Evolutionary conservation across 2,888 invertebrate genomes (phyloP), one percentile per base, ranked within the genome.

Genomic region (Parelbella ahira): DNA sequence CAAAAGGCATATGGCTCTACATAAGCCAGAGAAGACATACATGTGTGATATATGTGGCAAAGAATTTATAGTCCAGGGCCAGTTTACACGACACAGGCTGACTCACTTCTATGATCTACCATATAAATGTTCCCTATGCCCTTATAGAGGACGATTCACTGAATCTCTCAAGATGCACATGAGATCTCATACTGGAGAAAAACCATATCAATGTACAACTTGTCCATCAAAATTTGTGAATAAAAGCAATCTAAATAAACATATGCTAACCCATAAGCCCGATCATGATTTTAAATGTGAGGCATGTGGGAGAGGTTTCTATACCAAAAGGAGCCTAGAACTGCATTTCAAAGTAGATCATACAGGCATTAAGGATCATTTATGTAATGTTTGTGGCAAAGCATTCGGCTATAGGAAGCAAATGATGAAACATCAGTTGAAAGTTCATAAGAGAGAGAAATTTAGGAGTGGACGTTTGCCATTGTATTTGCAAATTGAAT

Each of bases 11-110:
- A 51, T 80, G 52, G 48, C 60, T 1, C 45, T 71, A 30, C 84
- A 84, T 37, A 62, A 63, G 24, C 33, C 49, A 2, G 64, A 65
- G 3, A 51, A 61, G 4, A 50, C 63, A 1, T 77, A 58, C 23
- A 63, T 86, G 43, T 87, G 86, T 60, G 86, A 87, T 54, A 65
- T 84, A 18, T 87, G 86, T 52, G 86, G 86, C 0, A 86, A 82
- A 46, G 65, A 70, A 23, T 83, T 81, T 48, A 46, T 56, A 23
- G 49, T 68, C 2, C 69, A 70, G 24, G 69, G 68, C 0, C 68
- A 68, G 1, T 82, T 86, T 19, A 56, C 61, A 2, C 60, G 81
- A 0, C 87, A 87, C 32, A 51, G 78, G n/a, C 37, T 71, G 2
- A 82, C 73, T 20, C 87, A 87, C 55, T 82, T 76, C 47, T 69